Percentiles rank a stretch among this genome's conserved stretches.
Conservation (phyloP, 1,140 invertebrate species). For the Chironomus striatipennis region DNA sequence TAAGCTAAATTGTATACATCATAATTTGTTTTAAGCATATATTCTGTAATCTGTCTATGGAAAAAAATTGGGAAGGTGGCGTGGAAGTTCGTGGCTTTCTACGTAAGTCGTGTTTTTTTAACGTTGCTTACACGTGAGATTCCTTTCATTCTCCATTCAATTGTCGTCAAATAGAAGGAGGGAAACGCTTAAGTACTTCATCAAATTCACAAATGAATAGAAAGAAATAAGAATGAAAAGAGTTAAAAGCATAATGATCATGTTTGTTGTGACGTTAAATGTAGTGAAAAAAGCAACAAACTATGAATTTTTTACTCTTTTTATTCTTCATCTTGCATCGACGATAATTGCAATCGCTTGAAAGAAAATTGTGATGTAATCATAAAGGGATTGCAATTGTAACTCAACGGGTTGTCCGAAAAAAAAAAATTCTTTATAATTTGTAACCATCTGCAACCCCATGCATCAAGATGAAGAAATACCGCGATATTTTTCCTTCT, state of each 20-base stretch:
- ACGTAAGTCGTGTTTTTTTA: too few species aligned
- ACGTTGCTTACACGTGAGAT: not conserved
- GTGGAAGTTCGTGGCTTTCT: too few species aligned
- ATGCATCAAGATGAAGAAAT: not conserved
- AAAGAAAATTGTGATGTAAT: constrained; percentile 11
- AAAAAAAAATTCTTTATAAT: not conserved
- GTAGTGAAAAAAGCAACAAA: constrained; percentile 4
- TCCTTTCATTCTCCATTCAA: too few species aligned
- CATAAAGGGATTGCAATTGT: not conserved
- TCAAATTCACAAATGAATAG: not conserved
- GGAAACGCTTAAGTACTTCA: not conserved
- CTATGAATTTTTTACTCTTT: not conserved
- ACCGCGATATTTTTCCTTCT: constrained; percentile 7
- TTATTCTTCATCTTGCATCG: too few species aligned
- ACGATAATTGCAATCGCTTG: not conserved
- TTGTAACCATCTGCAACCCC: constrained; percentile 18
- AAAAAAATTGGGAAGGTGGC: too few species aligned
- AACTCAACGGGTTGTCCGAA: not conserved
- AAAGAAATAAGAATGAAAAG: not conserved
- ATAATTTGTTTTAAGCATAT: too few species aligned
- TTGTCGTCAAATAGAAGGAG: too few species aligned
- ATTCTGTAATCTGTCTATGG: too few species aligned
- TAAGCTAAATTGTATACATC: too few species aligned
- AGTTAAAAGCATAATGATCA: constrained; percentile 2
- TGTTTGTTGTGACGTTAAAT: constrained; percentile 13